A percentile compares a stretch with the other conserved stretches of the same genome.
phyloP scores from a whole-genome alignment of 1,140 invertebrate genomes.

The Lithobius niger region DNA sequence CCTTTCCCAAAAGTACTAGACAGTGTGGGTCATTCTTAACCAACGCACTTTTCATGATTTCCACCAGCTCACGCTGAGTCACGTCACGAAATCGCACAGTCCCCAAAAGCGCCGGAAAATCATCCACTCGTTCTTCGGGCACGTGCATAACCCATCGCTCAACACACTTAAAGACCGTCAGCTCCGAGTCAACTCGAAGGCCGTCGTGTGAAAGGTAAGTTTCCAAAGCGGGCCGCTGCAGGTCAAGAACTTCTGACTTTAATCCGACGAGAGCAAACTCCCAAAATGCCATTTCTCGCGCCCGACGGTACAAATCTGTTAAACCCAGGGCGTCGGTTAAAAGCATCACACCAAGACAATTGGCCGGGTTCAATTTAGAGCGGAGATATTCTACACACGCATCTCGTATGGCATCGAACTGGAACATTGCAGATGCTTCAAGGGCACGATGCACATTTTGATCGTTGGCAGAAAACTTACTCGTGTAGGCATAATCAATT shows the following conservation, averaged over 20 bases:
- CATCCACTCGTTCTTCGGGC: not conserved
- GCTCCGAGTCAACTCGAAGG: not conserved
- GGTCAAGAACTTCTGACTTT: not conserved
- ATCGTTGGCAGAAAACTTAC: not conserved
- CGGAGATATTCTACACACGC: not conserved
- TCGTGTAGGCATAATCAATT: not conserved
- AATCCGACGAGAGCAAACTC: not conserved
- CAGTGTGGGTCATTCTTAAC: not conserved
- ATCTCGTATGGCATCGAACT: not conserved
- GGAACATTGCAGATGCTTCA: not conserved
- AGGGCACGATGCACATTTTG: not conserved
- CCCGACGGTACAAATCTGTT: not conserved
- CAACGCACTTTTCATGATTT: not conserved
- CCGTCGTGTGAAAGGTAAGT: conserved; percentile 2
- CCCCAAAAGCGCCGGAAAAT: not conserved
- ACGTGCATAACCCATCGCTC: not conserved
- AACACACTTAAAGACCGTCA: not conserved
- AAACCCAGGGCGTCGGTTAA: not conserved
- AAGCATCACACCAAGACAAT: not conserved
- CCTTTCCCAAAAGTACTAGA: not conserved
- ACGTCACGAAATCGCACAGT: not conserved
- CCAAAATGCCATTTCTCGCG: not conserved
- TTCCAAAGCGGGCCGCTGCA: not conserved
- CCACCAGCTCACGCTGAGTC: not conserved
- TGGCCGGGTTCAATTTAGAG: not conserved